Evolutionary conservation across 2,797 vertebrate genomes (phyloP), one percentile per base, ranked within the genome.

Genomic region (Sebastiscus albofasciatus): DNA sequence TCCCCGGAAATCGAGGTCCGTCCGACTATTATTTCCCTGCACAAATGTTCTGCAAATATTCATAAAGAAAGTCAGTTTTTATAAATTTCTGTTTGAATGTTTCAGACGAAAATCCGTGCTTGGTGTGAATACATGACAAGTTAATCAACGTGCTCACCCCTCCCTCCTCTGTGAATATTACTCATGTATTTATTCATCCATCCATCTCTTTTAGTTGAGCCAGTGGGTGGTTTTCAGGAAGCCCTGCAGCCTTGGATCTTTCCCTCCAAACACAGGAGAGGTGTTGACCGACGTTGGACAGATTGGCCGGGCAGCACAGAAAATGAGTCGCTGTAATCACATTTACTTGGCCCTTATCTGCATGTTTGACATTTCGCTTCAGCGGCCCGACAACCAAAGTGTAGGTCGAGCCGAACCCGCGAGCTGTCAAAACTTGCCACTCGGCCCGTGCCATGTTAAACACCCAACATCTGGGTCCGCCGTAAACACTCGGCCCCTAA

Each of bases 391-490:
- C 75, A 75, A 74, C 81, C 89, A 29, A 67, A 84, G 91, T 64
- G 82, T 71, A 62, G 83, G 79, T 75, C 77, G 82, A 86, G 75
- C 69, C 4, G 78, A 84, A 91, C 91, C 90, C 79, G 58, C 84
- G 85, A 90, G 91, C 90, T 92, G 92, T 94, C 91, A 94, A 81
- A 90, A 66, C 86, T 67, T 33, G 6, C 79, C 24, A 60, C 79
- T 75, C 11, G 72, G 82, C 89, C 88, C 84, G 82, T 82, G 91
- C 92, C 91, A 90, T 86, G 90, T 93, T 90, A 94, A 93, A 94
- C 93, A 93, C 67, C 82, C 89, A 3, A 89, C 93, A 94, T 95
- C 93, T 95, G 94, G 91, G 83, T 18, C 86, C 78, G 20, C 83
- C 85, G 64, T 95, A 94, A 94, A 94, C 93, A 94, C 80, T 80